Evolutionary conservation across 2,888 invertebrate species (phyloP).

Genomic region (Folsomia manolachei): DNA sequence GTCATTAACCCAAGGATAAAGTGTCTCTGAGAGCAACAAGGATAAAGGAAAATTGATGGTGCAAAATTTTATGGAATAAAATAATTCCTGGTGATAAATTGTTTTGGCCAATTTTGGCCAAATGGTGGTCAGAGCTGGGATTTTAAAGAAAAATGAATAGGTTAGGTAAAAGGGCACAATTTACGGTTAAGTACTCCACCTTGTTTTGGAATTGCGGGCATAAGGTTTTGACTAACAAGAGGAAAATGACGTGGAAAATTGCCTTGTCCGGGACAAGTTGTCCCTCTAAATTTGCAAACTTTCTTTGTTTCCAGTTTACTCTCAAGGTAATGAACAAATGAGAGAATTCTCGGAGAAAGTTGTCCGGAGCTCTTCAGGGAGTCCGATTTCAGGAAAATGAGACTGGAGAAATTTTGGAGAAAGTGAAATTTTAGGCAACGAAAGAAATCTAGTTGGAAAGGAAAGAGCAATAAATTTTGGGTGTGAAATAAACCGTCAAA

Average conservation of each 20-base stretch:
- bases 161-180: too few relatives aligned
- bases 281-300: background rate
- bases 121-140: too few relatives aligned
- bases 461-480: conserved; percentile 1
- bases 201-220: too few relatives aligned
- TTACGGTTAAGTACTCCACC: too few relatives aligned
- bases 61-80: too few relatives aligned
- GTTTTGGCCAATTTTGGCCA: too few relatives aligned
- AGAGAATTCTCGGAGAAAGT: background rate
- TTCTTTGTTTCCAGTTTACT: background rate
- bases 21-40: too few relatives aligned
- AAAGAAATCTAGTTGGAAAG: background rate
- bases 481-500: conserved; percentile 6
- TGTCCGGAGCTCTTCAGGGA: background rate
- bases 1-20: too few relatives aligned
- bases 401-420: background rate
- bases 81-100: too few relatives aligned
- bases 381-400: conserved; percentile 2
- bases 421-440: background rate
- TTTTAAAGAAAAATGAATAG: too few relatives aligned
- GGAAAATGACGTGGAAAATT: background rate
- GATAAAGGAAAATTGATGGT: too few relatives aligned
- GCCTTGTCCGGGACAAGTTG: background rate
- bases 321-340: background rate
- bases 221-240: too few relatives aligned